Conservation (phyloP, 2,113 vertebrate species). For the Periophthalmodon schlosseri region DNA sequence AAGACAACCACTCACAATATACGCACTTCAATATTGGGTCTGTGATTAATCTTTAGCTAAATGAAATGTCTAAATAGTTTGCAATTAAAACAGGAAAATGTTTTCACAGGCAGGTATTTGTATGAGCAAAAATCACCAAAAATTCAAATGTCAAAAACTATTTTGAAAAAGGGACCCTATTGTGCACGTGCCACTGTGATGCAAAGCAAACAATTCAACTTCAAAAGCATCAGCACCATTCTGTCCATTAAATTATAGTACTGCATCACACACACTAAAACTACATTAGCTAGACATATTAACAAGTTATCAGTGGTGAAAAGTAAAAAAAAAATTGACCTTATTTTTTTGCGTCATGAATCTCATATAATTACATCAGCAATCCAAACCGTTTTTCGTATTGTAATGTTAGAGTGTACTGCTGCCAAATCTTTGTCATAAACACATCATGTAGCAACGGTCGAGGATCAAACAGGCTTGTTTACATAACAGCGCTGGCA, state of each 20-base stretch:
- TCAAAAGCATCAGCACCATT: too few relatives aligned
- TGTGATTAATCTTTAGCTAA: background rate
- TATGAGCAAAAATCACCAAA: background rate
- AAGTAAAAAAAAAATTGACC: background rate
- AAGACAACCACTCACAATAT: conserved; percentile 2
- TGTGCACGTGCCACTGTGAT: background rate
- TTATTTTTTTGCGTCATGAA: background rate
- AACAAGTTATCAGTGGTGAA: background rate
- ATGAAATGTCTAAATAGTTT: conserved; percentile 22
- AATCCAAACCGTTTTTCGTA: background rate
- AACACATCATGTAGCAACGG: conserved; percentile 13
- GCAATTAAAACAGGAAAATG: background rate
- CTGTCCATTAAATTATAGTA: too few relatives aligned
- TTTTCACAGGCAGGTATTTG: background rate
- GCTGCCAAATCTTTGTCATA: conserved; percentile 25
- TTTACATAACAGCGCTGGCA: conserved; percentile 13
- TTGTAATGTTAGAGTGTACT: background rate
- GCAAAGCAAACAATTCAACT: background rate
- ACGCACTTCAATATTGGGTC: background rate
- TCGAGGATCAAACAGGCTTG: conserved; percentile 12
- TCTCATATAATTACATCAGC: background rate
- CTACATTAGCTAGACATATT: background rate
- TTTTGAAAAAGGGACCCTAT: background rate
- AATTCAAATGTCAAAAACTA: background rate
- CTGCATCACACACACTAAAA: background rate